These are phyloP conservation scores for Timema cristinae DNA, from an alignment of 2,888 invertebrate genomes.

Conservation along the genomic window DNA sequence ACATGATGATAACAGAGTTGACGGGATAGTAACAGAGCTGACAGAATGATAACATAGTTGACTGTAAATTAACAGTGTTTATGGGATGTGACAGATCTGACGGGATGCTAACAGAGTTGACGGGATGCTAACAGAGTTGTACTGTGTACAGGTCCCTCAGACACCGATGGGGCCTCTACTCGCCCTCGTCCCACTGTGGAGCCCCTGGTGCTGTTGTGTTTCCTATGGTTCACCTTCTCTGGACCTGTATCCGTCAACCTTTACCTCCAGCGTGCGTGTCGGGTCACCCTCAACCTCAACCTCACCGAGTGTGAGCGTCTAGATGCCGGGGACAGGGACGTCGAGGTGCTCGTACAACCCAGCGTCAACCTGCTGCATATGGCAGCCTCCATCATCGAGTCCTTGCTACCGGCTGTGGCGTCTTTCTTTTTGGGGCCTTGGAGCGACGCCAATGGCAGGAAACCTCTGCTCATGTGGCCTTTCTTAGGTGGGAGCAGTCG, in stretches of 20 bases:
- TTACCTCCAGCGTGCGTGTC: background rate
- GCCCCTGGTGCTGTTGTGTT: background rate
- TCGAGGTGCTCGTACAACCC: constrained; percentile 9
- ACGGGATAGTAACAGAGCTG: too few relatives aligned
- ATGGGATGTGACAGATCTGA: too few relatives aligned
- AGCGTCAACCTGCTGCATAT: constrained; percentile 2
- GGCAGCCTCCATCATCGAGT: background rate
- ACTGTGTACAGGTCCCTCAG: too few relatives aligned
- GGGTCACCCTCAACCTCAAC: background rate
- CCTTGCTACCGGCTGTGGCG: background rate
- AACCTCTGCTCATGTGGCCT: background rate
- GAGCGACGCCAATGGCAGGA: constrained; percentile 9
- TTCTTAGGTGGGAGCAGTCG: constrained; percentile 3
- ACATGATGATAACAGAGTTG: too few relatives aligned
- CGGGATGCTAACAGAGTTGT: too few relatives aligned
- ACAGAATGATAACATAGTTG: too few relatives aligned
- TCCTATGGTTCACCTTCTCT: constrained; percentile 1
- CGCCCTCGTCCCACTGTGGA: background rate
- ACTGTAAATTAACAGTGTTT: too few relatives aligned
- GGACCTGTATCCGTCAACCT: constrained; percentile 6
- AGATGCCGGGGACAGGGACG: background rate
- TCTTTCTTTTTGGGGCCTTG: constrained; percentile 9
- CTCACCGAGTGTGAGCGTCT: background rate
- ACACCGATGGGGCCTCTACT: too few relatives aligned
- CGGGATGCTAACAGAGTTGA: too few relatives aligned